phyloP scores from a whole-genome alignment of 53 echinoderm and acorn worm species.

The Arbacia lixula region DNA sequence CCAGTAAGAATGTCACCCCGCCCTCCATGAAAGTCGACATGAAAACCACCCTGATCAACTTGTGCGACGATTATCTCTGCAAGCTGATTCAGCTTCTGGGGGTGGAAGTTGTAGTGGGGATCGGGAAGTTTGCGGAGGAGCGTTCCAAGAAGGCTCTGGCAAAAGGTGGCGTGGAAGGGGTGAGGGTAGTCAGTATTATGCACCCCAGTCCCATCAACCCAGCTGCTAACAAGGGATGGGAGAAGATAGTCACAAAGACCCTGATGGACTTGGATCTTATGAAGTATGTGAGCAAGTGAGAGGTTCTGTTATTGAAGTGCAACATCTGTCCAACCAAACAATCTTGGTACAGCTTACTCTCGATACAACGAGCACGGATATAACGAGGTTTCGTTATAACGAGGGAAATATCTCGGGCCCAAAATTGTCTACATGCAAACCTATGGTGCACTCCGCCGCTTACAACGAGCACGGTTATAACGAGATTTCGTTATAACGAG shows the following conservation, averaged over 20 bases:
- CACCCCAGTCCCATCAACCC: constrained; percentile 96
- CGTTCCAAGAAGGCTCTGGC: constrained; percentile 73
- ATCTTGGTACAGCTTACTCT: too few relatives aligned
- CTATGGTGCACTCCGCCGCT: too few relatives aligned
- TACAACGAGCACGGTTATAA: too few relatives aligned
- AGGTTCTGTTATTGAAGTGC: neutral
- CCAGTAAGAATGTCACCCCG: constrained; percentile 93
- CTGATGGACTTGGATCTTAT: constrained; percentile 81
- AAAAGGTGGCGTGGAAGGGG: constrained; percentile 71
- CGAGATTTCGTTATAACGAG: too few relatives aligned
- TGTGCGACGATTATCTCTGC: constrained; percentile 81
- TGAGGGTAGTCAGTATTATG: constrained; percentile 77
- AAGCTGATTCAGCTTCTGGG: constrained; percentile 70
- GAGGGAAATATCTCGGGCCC: too few relatives aligned
- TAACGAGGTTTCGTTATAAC: too few relatives aligned
- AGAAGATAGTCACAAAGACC: constrained; percentile 76
- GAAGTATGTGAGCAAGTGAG: constrained; percentile 63
- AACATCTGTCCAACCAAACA: neutral
- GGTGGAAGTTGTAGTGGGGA: constrained; percentile 88
- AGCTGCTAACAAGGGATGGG: constrained; percentile 94
- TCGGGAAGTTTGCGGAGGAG: constrained; percentile 92
- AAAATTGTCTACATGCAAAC: too few relatives aligned
- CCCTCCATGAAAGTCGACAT: constrained; percentile 66
- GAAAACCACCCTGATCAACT: constrained; percentile 70
- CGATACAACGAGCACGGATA: too few relatives aligned